phyloP scores from a whole-genome alignment of 2,113 vertebrate species.

The Podarcis muralis region DNA sequence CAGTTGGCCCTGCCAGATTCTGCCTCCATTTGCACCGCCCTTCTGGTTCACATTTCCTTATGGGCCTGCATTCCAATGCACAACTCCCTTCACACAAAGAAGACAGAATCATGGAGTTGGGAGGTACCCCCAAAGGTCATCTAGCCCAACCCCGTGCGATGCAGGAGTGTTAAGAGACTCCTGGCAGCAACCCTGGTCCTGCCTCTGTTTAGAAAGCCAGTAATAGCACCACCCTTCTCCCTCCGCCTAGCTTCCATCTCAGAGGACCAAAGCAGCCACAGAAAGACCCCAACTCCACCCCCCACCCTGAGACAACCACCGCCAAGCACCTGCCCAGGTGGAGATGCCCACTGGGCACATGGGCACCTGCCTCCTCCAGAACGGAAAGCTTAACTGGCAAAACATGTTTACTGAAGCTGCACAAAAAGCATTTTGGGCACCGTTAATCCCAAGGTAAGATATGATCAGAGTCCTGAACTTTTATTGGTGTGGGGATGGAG shows the following conservation, averaged over 20 bases:
- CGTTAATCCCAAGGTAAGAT: constrained; percentile 57
- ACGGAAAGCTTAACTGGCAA: constrained; percentile 51
- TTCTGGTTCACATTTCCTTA: not conserved
- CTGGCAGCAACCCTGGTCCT: too few species aligned
- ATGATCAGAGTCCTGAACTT: constrained; percentile 28
- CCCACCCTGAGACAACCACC: not conserved
- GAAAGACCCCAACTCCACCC: not conserved
- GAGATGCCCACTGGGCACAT: constrained; percentile 40
- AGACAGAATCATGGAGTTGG: too few species aligned
- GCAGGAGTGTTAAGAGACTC: too few species aligned
- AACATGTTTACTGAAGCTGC: constrained; percentile 41
- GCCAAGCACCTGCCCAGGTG: not conserved
- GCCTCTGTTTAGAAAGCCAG: not conserved
- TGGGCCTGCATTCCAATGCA: not conserved
- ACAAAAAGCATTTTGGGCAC: constrained; percentile 65
- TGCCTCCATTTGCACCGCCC: not conserved
- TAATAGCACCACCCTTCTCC: too few species aligned
- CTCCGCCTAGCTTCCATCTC: not conserved
- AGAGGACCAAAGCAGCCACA: not conserved
- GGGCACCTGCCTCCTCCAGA: constrained; percentile 47
- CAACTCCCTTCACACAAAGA: not conserved
- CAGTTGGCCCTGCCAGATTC: not conserved
- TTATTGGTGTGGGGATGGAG: not conserved
- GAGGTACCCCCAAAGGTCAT: too few species aligned
- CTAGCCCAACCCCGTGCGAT: too few species aligned